A percentile compares a stretch with the other conserved stretches of the same genome.
Conservation (phyloP, 2,113 vertebrate species). For the Athene noctua region DNA sequence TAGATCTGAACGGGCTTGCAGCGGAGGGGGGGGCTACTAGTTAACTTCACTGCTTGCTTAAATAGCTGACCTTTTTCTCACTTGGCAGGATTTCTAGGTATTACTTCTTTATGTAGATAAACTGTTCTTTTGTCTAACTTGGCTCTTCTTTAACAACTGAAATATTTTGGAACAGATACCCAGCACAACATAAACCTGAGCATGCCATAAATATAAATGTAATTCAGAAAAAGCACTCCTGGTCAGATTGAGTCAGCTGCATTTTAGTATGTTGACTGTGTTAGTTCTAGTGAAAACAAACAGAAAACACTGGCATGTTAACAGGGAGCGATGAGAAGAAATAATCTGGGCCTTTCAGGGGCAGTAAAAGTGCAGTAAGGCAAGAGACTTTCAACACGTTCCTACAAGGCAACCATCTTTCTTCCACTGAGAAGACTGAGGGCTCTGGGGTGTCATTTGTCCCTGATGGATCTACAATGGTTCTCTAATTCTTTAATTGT, state of each 20-base stretch:
- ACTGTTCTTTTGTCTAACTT: conserved; percentile 20
- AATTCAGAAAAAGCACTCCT: neutral
- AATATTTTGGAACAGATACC: neutral
- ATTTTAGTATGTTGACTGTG: neutral
- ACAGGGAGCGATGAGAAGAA: neutral
- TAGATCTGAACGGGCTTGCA: neutral
- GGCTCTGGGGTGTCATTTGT: neutral
- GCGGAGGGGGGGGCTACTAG: neutral
- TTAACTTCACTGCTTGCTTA: neutral
- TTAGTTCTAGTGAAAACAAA: neutral
- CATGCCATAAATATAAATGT: neutral
- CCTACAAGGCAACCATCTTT: neutral
- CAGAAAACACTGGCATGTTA: neutral
- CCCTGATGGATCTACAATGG: neutral
- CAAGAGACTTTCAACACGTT: neutral
- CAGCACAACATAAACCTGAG: neutral
- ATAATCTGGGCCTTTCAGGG: neutral
- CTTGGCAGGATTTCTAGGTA: neutral
- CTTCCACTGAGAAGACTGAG: neutral
- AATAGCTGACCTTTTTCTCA: conserved; percentile 23
- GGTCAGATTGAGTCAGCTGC: neutral
- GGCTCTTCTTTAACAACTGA: neutral
- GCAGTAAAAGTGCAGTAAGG: neutral
- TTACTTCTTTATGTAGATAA: conserved; percentile 6
- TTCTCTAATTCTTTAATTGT: neutral